Conservation (phyloP, 2,797 vertebrate species). For the Rhynchotus rufescens region DNA sequence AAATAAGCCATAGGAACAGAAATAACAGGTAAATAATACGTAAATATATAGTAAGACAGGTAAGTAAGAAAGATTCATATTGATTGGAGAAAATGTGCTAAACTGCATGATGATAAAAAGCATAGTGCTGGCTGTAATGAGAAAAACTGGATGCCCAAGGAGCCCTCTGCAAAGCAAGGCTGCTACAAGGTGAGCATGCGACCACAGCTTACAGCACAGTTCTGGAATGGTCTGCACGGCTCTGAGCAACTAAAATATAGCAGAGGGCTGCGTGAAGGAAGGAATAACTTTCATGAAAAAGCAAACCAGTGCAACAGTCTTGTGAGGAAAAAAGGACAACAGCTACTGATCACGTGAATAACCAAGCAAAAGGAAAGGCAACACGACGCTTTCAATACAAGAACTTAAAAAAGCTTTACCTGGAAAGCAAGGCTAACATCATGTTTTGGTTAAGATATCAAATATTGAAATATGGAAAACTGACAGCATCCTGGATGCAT, state of each 20-base stretch:
- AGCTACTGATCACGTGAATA: background rate
- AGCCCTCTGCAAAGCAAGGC: background rate
- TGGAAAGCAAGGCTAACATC: background rate
- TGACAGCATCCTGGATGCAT: background rate
- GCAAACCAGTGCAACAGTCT: fast-evolving
- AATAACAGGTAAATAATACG: background rate
- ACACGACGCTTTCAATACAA: background rate
- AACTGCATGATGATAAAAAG: background rate
- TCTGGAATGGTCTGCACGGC: background rate
- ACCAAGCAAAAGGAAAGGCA: background rate
- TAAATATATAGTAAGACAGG: background rate
- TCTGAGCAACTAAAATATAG: background rate
- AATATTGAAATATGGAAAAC: background rate
- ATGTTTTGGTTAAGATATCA: background rate
- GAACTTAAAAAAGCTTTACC: constrained; percentile 6
- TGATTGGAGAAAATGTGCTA: background rate
- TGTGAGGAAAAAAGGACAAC: fast-evolving
- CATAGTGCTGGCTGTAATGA: background rate
- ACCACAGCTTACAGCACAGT: background rate
- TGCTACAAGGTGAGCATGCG: background rate
- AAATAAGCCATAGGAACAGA: background rate
- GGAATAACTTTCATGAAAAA: background rate
- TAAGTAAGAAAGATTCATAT: background rate
- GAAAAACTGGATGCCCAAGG: background rate
- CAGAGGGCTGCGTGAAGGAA: background rate